Base-by-base conservation (phyloP, 2,888 invertebrate species). In the Drosophila lacicola region DNA sequence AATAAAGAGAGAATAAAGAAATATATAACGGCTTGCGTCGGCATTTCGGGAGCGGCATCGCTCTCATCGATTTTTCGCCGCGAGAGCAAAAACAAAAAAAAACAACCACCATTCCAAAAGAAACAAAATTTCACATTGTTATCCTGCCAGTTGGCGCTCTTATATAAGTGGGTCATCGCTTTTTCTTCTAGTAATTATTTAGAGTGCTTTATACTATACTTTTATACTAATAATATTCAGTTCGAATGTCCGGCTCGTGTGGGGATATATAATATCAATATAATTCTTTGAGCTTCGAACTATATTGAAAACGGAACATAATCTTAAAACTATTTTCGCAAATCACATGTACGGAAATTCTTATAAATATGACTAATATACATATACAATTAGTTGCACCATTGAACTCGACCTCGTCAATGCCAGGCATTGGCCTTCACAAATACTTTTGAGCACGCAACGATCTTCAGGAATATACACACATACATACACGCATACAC, bases 331-430 rank as follows among this genome's bases (percentile, higher is more conserved):
- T 8, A 29, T 29, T 29, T 44, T 21, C 5, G 11, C 17, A 44
- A 13, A 44, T 42, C 11, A 42, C 42, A 44, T 44, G 11, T 44
- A n/a, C 44, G 55, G 45, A 55, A 55, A 44, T 44, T 54, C 29
- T 41, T 51, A 21, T 63, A 71, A 61, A 37, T 62, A 70, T 69
- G 76, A 65, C 56, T 55, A 50, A 53, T 41, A 36, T 19, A 53
- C 53, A 21, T 19, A 74, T 67, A 42, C 29, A 39, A 39, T 37
- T 49, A 50, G 45, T 49, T 72, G 72, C 75, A 78, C 86, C 88
- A 88, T 82, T 81, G 85, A 89, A 88, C 88, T 84, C 88, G 82
- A 84, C 88, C 89, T 63, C 82, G 68, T 64, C 80, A 82, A 83
- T 84, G 89, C 68, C 83, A 82, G 63, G 36, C 61, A 57, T 44